A percentile compares a stretch with the other conserved stretches of the same genome.
Conservation (phyloP, 1,140 invertebrate species). For the Thaumatotibia leucotreta region DNA sequence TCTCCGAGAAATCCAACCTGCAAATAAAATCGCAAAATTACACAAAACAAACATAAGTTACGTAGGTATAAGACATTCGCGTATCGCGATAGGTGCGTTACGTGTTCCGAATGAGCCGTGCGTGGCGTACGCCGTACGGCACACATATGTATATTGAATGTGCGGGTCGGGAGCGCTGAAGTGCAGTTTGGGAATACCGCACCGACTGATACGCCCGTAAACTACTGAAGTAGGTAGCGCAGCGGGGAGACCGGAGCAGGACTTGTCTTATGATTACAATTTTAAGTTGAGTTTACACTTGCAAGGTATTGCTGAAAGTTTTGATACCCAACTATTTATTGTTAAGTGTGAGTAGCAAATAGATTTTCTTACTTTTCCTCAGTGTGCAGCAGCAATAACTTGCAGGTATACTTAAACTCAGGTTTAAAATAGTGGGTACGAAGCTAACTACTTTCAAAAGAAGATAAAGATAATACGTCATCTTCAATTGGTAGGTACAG, state of each 20-base stretch:
- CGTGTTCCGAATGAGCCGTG: constrained; percentile 37
- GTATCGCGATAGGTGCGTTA: constrained; percentile 34
- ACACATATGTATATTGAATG: constrained; percentile 19
- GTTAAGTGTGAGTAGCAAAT: no score
- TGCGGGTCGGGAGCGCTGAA: constrained; percentile 56
- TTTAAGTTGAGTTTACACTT: no score
- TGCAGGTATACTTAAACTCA: no score
- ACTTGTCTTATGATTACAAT: constrained; percentile 30
- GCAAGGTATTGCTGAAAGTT: no score
- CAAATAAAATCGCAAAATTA: constrained; percentile 9
- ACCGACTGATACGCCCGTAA: constrained; percentile 69
- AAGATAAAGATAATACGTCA: no score
- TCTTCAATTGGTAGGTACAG: no score
- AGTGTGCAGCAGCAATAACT: no score
- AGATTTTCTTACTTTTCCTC: no score
- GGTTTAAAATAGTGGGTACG: no score
- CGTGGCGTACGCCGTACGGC: constrained; percentile 21
- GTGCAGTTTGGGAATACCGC: constrained; percentile 75
- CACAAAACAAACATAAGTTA: constrained; percentile 2
- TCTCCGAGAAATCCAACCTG: not conserved
- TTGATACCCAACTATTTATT: no score
- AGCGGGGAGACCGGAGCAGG: constrained; percentile 15
- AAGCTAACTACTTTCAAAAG: no score
- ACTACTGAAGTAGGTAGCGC: constrained; percentile 34
- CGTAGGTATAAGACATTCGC: constrained; percentile 21